These are phyloP conservation scores for Leguminivora glycinivorella DNA, from an alignment of 1,140 invertebrate genomes.

Conservation along the genomic window DNA sequence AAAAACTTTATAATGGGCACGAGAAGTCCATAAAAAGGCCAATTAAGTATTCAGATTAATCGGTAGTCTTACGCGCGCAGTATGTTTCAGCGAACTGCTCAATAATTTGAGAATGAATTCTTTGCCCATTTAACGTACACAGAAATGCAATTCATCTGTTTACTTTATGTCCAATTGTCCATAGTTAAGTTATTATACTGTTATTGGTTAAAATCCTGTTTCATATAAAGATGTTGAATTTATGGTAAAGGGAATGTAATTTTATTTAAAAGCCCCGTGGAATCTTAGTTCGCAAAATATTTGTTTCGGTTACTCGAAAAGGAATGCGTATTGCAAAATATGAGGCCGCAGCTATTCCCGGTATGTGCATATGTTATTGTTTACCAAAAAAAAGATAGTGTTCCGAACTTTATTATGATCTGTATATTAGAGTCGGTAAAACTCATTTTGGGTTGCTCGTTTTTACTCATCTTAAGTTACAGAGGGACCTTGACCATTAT, in stretches of 20 bases:
- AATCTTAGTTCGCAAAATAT: constrained; percentile 28
- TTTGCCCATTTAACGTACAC: constrained; percentile 37
- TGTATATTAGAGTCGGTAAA: neutral
- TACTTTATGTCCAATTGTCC: too few species aligned
- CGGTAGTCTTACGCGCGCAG: neutral
- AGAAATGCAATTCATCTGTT: constrained; percentile 39
- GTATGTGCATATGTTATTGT: constrained; percentile 9
- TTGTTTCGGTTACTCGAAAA: constrained; percentile 7
- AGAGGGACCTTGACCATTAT: constrained; percentile 6
- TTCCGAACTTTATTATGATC: neutral
- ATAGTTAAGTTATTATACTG: constrained; percentile 57
- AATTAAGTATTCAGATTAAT: constrained; percentile 28
- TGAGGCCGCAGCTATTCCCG: constrained; percentile 9
- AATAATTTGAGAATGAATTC: constrained; percentile 47
- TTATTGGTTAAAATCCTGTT: constrained; percentile 41
- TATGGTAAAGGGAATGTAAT: constrained; percentile 37
- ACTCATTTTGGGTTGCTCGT: neutral
- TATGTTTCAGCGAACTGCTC: constrained; percentile 3
- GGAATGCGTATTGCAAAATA: constrained; percentile 21
- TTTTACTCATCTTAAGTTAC: neutral
- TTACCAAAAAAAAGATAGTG: neutral
- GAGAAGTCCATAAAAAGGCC: constrained; percentile 24
- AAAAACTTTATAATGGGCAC: constrained; percentile 13
- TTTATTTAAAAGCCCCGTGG: constrained; percentile 42
- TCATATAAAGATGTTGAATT: neutral